Evolutionary conservation across 2,888 invertebrate species (phyloP), one percentile per base, ranked within the genome.

Genomic region (Acanthosoma haemorrhoidale): DNA sequence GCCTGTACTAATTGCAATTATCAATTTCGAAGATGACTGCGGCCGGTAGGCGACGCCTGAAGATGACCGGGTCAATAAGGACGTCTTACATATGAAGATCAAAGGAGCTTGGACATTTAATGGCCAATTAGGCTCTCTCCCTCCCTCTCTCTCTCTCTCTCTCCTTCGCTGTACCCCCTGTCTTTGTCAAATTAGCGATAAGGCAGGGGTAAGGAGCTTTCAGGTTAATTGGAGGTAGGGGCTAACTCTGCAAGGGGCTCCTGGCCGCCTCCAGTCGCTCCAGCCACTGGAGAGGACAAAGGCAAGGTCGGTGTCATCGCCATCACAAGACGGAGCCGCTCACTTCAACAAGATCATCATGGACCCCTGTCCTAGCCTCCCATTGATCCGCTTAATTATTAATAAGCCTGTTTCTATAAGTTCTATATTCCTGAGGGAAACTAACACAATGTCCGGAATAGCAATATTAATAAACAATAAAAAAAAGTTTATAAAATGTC

Each of bases 1-100:
- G 64, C 15, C 18, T n/a, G n/a, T 41, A 41, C 64, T 64, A 64
- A 64, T 64, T 64, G 64, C n/a, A 41, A 64, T 64, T 64, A 64
- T 64, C 64, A 64, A 64, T 64, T 64, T 39, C 29, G 5, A 5
- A 13, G n/a, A n/a, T 18, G 32, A 18, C 25, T 18, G 16, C 3
- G 4, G 15, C 41, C 16, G 6, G 16, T 16, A 11, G 16, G 16
- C 6, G 2, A 6, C 8, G 34, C 21, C 34, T 36, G 18, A 61
- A 61, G 61, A 61, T 61, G 61, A 36, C 61, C 61, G 36, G 61
- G 61, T 61, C 61, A 61, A 61, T 61, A 61, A 21, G 34, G 21
- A 2, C 36, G 61, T 34, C 61, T 41, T 39, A 64, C 64, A 31
- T 64, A 39, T 41, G 41, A 29, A 64, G 6, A 41, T 64, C 64